phyloP scores from a whole-genome alignment of 2,888 invertebrate species.

The Aelia acuminata region DNA sequence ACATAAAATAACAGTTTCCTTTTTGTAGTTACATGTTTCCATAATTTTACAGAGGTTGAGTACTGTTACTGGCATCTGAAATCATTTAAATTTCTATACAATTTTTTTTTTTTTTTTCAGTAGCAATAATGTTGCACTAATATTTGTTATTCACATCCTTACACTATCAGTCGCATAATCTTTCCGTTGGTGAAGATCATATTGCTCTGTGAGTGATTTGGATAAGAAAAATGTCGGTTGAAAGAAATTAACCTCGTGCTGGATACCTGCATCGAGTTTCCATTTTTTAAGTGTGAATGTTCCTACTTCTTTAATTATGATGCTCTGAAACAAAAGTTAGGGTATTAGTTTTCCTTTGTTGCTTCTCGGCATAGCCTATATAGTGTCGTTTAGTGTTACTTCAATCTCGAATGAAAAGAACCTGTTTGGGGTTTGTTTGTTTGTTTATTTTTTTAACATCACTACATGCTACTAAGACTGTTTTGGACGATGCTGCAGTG shows the following conservation, averaged over 20 bases:
- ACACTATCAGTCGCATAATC: conserved; percentile 61
- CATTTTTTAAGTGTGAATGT: conserved; percentile 61
- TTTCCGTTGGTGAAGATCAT: conserved; percentile 62
- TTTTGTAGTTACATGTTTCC: conserved; percentile 50
- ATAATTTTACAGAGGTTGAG: conserved; percentile 49
- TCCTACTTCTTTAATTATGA: conserved; percentile 60
- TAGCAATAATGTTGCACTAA: background rate
- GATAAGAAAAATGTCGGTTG: conserved; percentile 61
- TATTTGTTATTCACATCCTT: conserved; percentile 13
- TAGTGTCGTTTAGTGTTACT: too few relatives aligned
- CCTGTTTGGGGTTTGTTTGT: too few relatives aligned
- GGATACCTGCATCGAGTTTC: conserved; percentile 61
- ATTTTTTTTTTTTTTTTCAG: background rate
- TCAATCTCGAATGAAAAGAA: too few relatives aligned
- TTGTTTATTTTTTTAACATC: too few relatives aligned
- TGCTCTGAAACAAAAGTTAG: conserved; percentile 50
- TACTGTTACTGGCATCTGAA: conserved; percentile 57
- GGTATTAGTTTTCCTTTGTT: too few relatives aligned
- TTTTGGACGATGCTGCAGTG: too few relatives aligned
- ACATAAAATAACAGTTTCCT: conserved; percentile 59
- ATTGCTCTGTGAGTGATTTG: conserved; percentile 58
- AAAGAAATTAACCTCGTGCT: conserved; percentile 54
- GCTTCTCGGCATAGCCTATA: too few relatives aligned
- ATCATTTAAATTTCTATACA: background rate
- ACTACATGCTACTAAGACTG: too few relatives aligned